A percentile compares a stretch with the other conserved stretches of the same genome.
Evolutionary conservation across 2,797 vertebrate genomes (phyloP).

Genomic region (Trachops cirrhosus): DNA sequence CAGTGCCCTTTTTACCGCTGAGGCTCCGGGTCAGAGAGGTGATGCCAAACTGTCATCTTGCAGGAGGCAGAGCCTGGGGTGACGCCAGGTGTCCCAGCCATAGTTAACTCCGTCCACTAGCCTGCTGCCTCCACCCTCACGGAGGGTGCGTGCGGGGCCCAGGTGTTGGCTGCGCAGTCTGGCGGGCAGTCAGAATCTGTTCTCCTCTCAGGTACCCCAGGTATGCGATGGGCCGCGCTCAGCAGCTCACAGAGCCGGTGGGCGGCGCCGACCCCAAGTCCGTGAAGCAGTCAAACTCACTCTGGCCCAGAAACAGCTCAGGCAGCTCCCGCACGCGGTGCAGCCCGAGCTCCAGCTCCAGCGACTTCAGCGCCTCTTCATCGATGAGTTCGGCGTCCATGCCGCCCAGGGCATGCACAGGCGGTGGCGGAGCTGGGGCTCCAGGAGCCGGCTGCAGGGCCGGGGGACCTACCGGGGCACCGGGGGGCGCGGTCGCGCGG

Average conservation of each 20-base stretch:
- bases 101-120: neutral
- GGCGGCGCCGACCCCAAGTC: slow-evolving; percentile 98
- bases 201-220: neutral
- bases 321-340: slow-evolving; percentile 97
- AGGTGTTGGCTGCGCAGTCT: neutral
- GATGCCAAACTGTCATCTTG: neutral
- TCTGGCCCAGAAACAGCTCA: slow-evolving; percentile 97
- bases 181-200: neutral
- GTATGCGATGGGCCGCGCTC: slow-evolving; percentile 48
- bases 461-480: slow-evolving; percentile 82
- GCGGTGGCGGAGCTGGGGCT: slow-evolving; percentile 83
- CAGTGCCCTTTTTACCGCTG: slow-evolving; percentile 39
- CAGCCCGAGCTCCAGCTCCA: slow-evolving; percentile 95
- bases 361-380: slow-evolving; percentile 95
- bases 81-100: neutral
- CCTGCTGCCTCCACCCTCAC: slow-evolving; percentile 47
- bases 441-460: slow-evolving; percentile 86
- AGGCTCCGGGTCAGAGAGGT: neutral
- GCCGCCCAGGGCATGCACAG: slow-evolving; percentile 88
- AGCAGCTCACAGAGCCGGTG: slow-evolving; percentile 96
- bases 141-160: slow-evolving; percentile 48
- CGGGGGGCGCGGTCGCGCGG: slow-evolving; percentile 87
- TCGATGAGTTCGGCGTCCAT: slow-evolving; percentile 97
- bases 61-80: neutral
- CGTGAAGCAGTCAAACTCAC: slow-evolving; percentile 97